Percentiles rank a stretch among this genome's conserved stretches.
phyloP scores from a whole-genome alignment of 2,888 invertebrate genomes.

The Napeogenes inachia region DNA sequence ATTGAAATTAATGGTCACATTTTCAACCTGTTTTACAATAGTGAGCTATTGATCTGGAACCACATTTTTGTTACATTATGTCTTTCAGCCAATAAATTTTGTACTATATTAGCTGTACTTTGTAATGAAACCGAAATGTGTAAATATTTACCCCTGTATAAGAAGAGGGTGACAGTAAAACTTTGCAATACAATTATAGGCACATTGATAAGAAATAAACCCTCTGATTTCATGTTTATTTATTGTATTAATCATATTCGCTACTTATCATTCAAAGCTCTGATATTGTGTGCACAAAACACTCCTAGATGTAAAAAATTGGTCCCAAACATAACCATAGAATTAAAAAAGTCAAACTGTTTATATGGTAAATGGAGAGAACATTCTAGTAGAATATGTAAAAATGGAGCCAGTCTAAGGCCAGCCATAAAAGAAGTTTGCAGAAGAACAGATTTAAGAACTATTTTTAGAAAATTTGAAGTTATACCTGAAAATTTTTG shows the following conservation, averaged over 20 bases:
- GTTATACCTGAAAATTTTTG: slow-evolving; percentile 54
- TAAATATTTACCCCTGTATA: slow-evolving; percentile 52
- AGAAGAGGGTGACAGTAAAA: slow-evolving; percentile 63
- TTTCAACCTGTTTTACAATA: slow-evolving; percentile 60
- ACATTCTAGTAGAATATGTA: slow-evolving; percentile 55
- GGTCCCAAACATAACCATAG: slow-evolving; percentile 49
- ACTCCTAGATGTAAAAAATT: slow-evolving; percentile 59
- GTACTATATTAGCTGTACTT: slow-evolving; percentile 61
- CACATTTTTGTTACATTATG: slow-evolving; percentile 66
- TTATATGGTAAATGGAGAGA: slow-evolving; percentile 65
- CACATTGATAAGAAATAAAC: slow-evolving; percentile 49
- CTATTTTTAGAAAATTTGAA: slow-evolving; percentile 51
- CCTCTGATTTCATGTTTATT: slow-evolving; percentile 46
- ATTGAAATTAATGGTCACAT: slow-evolving; percentile 64
- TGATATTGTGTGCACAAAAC: slow-evolving; percentile 57
- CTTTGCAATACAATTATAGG: slow-evolving; percentile 59
- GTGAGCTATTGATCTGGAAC: slow-evolving; percentile 58
- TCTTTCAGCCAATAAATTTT: slow-evolving; percentile 70
- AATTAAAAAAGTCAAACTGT: slow-evolving; percentile 64
- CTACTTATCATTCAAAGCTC: slow-evolving; percentile 62
- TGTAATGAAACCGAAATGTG: slow-evolving; percentile 51
- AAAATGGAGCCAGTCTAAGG: slow-evolving; percentile 42
- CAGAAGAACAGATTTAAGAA: slow-evolving; percentile 51
- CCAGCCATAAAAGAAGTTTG: slow-evolving; percentile 55
- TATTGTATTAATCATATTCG: slow-evolving; percentile 71